Percentiles rank a stretch among this genome's conserved stretches.
phyloP scores from a whole-genome alignment of 2,888 invertebrate species.

The Resseliella maxima region DNA sequence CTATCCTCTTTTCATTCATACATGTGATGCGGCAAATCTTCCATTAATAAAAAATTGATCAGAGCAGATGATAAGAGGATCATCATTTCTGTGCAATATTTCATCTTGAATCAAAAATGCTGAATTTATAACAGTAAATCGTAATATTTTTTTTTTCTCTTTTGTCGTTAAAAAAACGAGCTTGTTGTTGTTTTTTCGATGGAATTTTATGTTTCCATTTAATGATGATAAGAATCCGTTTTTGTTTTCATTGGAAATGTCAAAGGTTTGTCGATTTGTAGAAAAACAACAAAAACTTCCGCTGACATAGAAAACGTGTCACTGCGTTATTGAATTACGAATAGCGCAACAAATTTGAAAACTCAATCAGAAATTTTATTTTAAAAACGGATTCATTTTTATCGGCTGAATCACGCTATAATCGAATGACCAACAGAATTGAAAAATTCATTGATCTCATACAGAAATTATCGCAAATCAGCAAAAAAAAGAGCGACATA shows the following conservation, averaged over 20 bases:
- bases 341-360: neutral
- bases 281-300: slow-evolving; percentile 8
- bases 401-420: too few relatives aligned
- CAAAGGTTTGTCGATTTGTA: neutral
- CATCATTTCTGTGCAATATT: too few relatives aligned
- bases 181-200: too few relatives aligned
- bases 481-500: neutral
- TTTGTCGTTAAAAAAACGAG: neutral
- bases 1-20: neutral
- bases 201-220: too few relatives aligned
- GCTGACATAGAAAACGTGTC: neutral
- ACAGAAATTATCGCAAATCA: neutral
- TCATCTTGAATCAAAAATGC: too few relatives aligned
- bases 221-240: neutral
- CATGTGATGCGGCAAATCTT: too few relatives aligned
- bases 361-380: neutral
- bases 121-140: too few relatives aligned
- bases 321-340: neutral
- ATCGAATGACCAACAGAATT: neutral
- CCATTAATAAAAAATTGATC: too few relatives aligned
- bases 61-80: too few relatives aligned
- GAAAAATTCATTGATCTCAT: neutral
- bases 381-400: too few relatives aligned
- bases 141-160: neutral
- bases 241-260: neutral